Percentiles rank a stretch among this genome's conserved stretches.
Conservation (phyloP, 2,113 vertebrate genomes). For the Todiramphus saurophagus region DNA sequence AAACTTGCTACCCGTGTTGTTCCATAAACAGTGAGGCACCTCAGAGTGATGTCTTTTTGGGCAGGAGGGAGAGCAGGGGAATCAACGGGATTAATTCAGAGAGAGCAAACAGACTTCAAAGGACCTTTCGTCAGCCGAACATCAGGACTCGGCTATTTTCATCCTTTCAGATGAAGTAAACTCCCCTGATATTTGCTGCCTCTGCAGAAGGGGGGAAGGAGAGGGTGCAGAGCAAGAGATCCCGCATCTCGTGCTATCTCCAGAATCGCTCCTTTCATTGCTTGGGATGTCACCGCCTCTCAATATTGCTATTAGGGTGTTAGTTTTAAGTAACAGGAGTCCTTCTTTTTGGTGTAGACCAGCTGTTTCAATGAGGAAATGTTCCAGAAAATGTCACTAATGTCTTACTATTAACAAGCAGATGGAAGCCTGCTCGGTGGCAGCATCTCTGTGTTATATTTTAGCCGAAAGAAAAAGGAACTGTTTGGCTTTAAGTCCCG, state of each 20-base stretch:
- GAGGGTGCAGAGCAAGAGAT: neutral
- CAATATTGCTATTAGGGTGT: neutral
- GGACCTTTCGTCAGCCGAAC: neutral
- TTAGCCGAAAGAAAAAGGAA: neutral
- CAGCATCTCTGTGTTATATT: neutral
- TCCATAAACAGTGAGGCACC: neutral
- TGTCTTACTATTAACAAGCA: neutral
- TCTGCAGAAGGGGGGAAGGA: neutral
- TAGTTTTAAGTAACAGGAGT: neutral
- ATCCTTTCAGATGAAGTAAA: neutral
- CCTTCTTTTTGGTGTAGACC: neutral
- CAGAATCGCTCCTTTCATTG: accelerated
- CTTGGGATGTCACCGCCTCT: neutral
- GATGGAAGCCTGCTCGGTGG: neutral
- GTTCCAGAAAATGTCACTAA: neutral
- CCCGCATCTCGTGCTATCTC: neutral
- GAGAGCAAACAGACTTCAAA: slow-evolving; percentile 3
- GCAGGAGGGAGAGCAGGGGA: neutral
- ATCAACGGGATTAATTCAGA: neutral
- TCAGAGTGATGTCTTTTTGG: neutral
- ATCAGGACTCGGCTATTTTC: neutral
- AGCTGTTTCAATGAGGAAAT: neutral
- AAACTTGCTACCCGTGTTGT: neutral
- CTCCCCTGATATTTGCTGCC: neutral
- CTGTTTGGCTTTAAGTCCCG: neutral